These are phyloP conservation scores for Himalopsyche japonica DNA, from an alignment of 2,888 invertebrate species.

Conservation along the genomic window DNA sequence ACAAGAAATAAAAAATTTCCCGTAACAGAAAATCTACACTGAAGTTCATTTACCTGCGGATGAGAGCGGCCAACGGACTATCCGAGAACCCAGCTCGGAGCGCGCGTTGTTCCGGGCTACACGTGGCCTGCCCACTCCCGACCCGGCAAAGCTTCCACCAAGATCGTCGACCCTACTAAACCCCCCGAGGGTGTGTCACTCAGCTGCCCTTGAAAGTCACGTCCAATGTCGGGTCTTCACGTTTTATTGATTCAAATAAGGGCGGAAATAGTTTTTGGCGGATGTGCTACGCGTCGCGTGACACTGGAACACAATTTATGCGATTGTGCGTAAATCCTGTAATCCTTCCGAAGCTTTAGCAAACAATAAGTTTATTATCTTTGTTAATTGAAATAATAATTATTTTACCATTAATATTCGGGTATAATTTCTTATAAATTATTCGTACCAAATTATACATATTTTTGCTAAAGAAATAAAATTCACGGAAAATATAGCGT, in stretches of 20 bases:
- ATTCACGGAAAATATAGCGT: too few species aligned
- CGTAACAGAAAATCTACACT: background rate
- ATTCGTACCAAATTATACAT: too few species aligned
- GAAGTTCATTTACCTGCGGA: background rate
- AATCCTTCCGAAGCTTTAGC: too few species aligned
- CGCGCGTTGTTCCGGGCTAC: background rate
- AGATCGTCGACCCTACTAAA: conserved; percentile 14
- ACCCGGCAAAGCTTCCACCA: background rate
- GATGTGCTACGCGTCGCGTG: background rate
- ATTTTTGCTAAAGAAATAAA: too few species aligned
- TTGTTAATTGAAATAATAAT: too few species aligned
- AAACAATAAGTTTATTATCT: too few species aligned
- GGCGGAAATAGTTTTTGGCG: background rate
- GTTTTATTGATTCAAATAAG: background rate
- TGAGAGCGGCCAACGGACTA: background rate
- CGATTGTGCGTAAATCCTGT: too few species aligned
- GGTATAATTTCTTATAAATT: too few species aligned
- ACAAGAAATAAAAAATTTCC: background rate
- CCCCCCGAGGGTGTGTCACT: conserved; percentile 6
- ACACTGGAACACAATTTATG: background rate
- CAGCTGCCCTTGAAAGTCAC: conserved; percentile 10
- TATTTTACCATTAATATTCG: too few species aligned
- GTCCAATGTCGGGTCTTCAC: background rate
- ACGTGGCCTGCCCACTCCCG: conserved; percentile 7
- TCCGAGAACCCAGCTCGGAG: background rate